phyloP scores from a whole-genome alignment of 2,113 vertebrate species.

The Nettapus auritus region DNA sequence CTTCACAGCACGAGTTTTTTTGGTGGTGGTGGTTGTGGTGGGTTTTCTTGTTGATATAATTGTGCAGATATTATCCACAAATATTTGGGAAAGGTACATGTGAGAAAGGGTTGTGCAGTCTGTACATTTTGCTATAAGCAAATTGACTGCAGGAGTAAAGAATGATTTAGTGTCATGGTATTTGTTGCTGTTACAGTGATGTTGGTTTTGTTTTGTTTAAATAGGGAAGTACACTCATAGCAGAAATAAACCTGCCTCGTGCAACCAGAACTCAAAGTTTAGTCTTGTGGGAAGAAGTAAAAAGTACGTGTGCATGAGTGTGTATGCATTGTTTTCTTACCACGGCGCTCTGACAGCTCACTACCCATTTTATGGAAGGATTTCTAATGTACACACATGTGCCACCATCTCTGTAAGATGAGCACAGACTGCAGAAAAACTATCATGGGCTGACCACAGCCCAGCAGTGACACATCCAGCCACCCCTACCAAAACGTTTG shows the following conservation, averaged over 20 bases:
- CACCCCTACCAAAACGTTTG: neutral
- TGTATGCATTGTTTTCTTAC: neutral
- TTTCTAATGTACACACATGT: neutral
- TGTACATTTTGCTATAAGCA: neutral
- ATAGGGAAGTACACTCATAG: neutral
- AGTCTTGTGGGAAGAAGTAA: neutral
- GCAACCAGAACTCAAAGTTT: neutral
- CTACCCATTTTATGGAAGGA: neutral
- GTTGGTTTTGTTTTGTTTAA: neutral
- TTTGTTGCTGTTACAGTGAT: neutral
- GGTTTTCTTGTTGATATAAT: neutral
- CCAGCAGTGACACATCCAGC: neutral
- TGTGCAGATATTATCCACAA: neutral
- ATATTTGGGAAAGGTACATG: neutral
- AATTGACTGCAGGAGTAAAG: neutral
- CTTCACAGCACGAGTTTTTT: neutral
- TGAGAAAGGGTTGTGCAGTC: neutral
- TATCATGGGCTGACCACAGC: neutral
- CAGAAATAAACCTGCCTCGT: neutral
- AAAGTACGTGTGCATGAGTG: neutral
- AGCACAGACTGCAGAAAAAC: neutral
- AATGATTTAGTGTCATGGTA: neutral
- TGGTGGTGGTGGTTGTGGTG: too few species aligned
- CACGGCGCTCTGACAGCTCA: rapidly evolving
- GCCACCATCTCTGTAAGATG: neutral